Percentiles rank a stretch among this genome's conserved stretches.
phyloP scores from a whole-genome alignment of 2,797 vertebrate species.

The Protonibea diacanthus region DNA sequence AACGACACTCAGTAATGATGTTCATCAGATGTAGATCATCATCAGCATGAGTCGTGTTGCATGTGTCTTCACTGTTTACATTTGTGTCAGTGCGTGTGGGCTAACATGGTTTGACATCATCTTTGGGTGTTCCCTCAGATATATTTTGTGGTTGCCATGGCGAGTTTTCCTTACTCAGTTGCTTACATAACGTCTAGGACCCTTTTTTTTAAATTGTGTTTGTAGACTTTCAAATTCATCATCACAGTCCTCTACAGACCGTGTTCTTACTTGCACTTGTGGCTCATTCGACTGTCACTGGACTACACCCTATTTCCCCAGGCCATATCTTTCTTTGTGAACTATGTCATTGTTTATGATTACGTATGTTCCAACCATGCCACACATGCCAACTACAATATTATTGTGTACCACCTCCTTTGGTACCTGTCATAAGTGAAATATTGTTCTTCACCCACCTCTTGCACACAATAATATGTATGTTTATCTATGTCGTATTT shows the following conservation, averaged over 20 bases:
- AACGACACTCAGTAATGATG: not conserved
- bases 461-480: not conserved
- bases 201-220: not conserved
- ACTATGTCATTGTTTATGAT: not conserved
- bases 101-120: conserved; percentile 41
- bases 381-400: not conserved
- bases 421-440: not conserved
- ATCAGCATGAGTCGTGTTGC: conserved; percentile 11
- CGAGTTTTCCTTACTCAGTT: conserved; percentile 1
- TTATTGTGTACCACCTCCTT: not conserved
- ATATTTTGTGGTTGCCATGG: conserved; percentile 66
- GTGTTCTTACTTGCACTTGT: conserved; percentile 8
- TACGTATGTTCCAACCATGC: not conserved
- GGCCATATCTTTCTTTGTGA: conserved; percentile 7
- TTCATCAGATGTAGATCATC: not conserved
- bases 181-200: conserved; percentile 42
- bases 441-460: not conserved
- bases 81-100: not conserved
- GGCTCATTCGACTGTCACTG: not conserved
- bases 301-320: not conserved
- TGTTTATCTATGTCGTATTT: not conserved
- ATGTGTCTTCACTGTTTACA: conserved; percentile 21
- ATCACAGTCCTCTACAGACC: not conserved
- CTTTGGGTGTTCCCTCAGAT: not conserved
- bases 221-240: conserved; percentile 7